phyloP scores from a whole-genome alignment of 2,797 vertebrate species.

The Crossoptilon crossoptilon region DNA sequence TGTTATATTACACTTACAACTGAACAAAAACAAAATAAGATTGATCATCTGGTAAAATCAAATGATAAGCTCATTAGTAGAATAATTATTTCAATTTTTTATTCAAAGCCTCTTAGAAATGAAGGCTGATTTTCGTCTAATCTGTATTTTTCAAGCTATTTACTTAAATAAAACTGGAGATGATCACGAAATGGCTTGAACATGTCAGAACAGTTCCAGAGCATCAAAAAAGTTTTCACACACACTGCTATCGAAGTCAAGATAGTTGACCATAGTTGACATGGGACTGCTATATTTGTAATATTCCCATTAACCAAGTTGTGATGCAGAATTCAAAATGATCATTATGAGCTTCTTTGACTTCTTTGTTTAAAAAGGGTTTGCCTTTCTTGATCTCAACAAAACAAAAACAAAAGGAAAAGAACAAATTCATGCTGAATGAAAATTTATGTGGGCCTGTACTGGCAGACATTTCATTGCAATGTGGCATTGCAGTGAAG shows the following conservation, averaged over 20 bases:
- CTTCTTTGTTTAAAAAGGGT: background rate
- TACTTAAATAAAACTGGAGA: slow-evolving; percentile 1
- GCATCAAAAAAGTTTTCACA: background rate
- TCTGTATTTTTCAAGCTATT: background rate
- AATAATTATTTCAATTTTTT: background rate
- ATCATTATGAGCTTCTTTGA: background rate
- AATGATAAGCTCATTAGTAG: background rate
- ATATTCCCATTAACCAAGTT: background rate
- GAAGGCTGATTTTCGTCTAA: background rate
- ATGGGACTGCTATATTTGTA: background rate
- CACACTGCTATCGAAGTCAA: background rate
- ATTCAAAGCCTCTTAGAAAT: background rate
- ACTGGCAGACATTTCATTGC: background rate
- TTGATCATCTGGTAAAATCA: background rate
- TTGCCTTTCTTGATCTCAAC: background rate
- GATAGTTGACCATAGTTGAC: background rate
- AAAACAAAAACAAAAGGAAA: accelerated
- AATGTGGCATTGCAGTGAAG: background rate
- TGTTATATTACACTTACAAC: background rate
- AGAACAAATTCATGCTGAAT: background rate
- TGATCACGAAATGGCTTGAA: background rate
- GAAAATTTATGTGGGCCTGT: background rate
- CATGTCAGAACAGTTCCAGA: background rate
- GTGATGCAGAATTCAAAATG: background rate
- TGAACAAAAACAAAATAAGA: background rate